Base-by-base conservation (phyloP, 2,113 vertebrate species). In the Phasianus colchicus region DNA sequence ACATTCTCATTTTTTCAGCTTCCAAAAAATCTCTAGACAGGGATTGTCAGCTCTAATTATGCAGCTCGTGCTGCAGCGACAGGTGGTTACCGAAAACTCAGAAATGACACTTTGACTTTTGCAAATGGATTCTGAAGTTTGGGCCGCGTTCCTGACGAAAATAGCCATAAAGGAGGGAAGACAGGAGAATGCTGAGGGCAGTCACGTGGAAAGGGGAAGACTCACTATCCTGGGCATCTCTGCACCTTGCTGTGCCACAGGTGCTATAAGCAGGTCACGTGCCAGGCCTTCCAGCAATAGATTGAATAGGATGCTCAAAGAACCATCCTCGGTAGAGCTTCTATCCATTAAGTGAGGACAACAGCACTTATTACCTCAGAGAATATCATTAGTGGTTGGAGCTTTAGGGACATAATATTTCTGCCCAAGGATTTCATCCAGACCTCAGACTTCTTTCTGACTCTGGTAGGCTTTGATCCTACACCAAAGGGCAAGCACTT, bases 1-100 rank as follows among this genome's bases (percentile, higher is more conserved):
- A 80, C 66, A 88, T 78, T 66, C 88, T 93, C 13, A 22, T 87
- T 90, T 60, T 61, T 73, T 85, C 90, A 48, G 81, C 75, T 94
- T 65, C 84, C 66, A 87, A 86, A 64, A 66, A 45, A 60, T 80
- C 95, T 93, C 90, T 78, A 30, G 74, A 61, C 89, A 27, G 32
- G 52, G 32, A 55, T 15, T 76, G 60, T 95, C 92, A 77, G 50
- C 30, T 83, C 84, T 71, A 17, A 57, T 92, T 65, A 63, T 1
- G 38, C 69, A 40, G 54, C 72, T 57, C 3, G 3, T 32, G 42
- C 34, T 50, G 81, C 45, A 63, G 55, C 40, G 8, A 89, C 91
- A 96, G 92, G 94, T 52, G 77, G 69, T 17, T 57, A 6, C 74
- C 3, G 0, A 45, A 69, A 57, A 7, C 86, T 75, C 72, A 15